Evolutionary conservation across 2,797 vertebrate species (phyloP).

Genomic region (Aotus griseimembra): DNA sequence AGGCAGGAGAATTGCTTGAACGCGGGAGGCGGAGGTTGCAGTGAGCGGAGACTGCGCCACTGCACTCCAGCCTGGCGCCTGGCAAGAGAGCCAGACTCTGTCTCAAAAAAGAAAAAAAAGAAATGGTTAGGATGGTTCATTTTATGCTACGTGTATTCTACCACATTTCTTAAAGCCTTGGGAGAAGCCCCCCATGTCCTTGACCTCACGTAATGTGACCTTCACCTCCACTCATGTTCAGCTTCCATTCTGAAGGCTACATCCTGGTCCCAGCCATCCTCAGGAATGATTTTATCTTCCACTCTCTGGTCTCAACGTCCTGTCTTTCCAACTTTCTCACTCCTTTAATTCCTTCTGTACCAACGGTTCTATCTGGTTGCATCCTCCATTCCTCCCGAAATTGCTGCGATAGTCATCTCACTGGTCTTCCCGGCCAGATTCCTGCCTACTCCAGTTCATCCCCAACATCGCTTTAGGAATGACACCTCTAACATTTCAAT

Average conservation of each 20-base stretch:
- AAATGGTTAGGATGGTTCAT: not conserved
- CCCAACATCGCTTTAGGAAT: not conserved
- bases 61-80: no score
- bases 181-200: not conserved
- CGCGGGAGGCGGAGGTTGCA: no score
- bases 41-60: no score
- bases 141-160: not conserved
- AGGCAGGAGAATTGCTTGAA: no score
- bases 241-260: not conserved
- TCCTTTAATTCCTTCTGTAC: not conserved
- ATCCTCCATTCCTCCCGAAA: not conserved
- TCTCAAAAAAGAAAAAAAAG: no score
- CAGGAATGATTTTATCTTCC: not conserved
- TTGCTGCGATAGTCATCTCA: not conserved
- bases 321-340: not conserved
- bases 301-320: not conserved
- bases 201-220: not conserved
- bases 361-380: accelerated
- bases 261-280: not conserved
- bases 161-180: not conserved
- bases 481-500: not conserved
- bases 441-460: not conserved
- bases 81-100: no score
- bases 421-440: not conserved
- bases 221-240: not conserved